Evolutionary conservation across 2,797 vertebrate genomes (phyloP).

Genomic region (Lagodon rhomboides): DNA sequence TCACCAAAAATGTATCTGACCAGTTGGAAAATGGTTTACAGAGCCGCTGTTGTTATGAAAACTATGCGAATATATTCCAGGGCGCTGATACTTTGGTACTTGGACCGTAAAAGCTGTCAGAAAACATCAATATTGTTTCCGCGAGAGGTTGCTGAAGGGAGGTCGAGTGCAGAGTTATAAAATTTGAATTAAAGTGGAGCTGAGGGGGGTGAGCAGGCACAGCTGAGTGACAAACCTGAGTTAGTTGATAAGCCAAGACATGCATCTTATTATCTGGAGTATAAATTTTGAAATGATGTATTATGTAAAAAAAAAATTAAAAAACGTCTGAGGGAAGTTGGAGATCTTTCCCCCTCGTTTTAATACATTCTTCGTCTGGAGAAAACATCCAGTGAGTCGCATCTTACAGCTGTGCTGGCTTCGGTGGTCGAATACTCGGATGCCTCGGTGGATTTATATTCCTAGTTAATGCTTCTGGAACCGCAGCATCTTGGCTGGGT

Average conservation of each 20-base stretch:
- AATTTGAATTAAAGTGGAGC: neutral
- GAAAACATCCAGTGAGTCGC: neutral
- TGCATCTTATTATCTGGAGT: neutral
- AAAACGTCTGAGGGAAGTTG: neutral
- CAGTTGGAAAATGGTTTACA: conserved; percentile 12
- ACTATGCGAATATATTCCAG: neutral
- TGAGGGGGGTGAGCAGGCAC: conserved; percentile 4
- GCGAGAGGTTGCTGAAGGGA: neutral
- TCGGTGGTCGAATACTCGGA: neutral
- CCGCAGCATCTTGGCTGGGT: neutral
- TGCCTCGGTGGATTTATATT: neutral
- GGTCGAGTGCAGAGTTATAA: neutral
- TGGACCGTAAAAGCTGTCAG: neutral
- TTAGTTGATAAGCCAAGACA: conserved; percentile 6
- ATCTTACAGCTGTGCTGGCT: neutral
- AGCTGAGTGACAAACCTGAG: conserved; percentile 23
- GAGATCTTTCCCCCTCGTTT: neutral
- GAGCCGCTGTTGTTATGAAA: neutral
- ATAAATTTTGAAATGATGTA: neutral
- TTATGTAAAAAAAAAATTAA: no score
- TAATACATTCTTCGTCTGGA: neutral
- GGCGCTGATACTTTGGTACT: neutral
- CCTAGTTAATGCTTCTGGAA: neutral
- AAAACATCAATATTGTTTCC: conserved; percentile 1
- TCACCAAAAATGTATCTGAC: neutral